Percentiles rank a stretch among this genome's conserved stretches.
phyloP scores from a whole-genome alignment of 2,113 vertebrate species.

The Myodes glareolus region DNA sequence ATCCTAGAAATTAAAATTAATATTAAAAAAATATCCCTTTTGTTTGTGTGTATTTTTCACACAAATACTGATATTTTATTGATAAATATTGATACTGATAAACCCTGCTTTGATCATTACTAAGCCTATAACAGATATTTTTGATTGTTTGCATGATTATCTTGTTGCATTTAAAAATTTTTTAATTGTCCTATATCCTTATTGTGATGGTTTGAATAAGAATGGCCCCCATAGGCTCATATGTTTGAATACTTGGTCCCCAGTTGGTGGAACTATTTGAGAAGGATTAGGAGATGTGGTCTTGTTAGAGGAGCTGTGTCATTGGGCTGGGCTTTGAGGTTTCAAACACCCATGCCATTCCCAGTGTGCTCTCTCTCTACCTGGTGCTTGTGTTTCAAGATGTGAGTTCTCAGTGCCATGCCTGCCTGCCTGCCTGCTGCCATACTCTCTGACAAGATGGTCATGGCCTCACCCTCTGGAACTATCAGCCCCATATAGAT shows the following conservation, averaged over 20 bases:
- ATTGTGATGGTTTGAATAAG: not conserved
- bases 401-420: not conserved
- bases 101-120: not conserved
- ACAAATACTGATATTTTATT: too few relatives aligned
- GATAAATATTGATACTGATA: conserved; percentile 5
- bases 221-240: not conserved
- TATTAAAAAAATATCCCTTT: not conserved
- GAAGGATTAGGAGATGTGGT: not conserved
- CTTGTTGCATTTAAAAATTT: not conserved
- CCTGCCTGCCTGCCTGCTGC: not conserved
- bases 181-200: not conserved
- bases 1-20: conserved; percentile 14
- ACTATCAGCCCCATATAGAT: not conserved
- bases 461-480: not conserved
- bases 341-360: not conserved
- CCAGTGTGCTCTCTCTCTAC: not conserved
- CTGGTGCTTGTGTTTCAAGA: not conserved
- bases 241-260: not conserved
- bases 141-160: not conserved
- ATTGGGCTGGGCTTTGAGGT: not conserved
- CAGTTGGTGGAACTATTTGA: not conserved
- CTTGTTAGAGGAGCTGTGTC: not conserved
- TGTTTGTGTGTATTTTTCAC: not conserved
- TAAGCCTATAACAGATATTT: not conserved
- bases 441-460: not conserved